Evolutionary conservation across 2,888 invertebrate genomes (phyloP).

Genomic region (Diarsia dahlii): DNA sequence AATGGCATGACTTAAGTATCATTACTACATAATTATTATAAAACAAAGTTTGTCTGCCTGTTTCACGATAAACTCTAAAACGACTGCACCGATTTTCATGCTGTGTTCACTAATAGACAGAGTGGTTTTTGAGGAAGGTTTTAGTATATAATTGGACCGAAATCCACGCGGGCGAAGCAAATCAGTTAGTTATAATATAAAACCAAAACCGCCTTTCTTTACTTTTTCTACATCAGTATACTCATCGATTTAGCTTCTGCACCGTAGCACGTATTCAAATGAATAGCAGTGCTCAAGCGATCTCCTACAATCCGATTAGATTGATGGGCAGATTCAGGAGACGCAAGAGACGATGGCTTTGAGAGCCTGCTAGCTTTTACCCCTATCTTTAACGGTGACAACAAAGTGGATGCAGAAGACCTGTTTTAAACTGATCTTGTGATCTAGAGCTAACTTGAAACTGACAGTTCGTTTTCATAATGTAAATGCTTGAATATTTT

Average conservation of each 20-base stretch:
- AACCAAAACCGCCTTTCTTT: neutral
- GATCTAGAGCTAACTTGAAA: neutral
- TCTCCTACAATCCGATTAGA: constrained; percentile 32
- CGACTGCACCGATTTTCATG: too few species aligned
- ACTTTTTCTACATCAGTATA: neutral
- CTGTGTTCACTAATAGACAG: too few species aligned
- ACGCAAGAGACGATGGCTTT: constrained; percentile 37
- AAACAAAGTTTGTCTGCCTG: too few species aligned
- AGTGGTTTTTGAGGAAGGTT: too few species aligned
- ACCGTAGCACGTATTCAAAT: constrained; percentile 36
- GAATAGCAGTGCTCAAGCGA: constrained; percentile 26
- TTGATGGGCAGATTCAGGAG: constrained; percentile 47
- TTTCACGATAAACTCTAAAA: too few species aligned
- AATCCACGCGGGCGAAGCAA: too few species aligned
- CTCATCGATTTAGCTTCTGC: neutral
- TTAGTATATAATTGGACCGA: too few species aligned
- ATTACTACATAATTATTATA: too few species aligned
- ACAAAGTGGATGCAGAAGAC: neutral
- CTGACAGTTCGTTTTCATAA: neutral
- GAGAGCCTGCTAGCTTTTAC: constrained; percentile 50
- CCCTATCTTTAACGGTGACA: constrained; percentile 18
- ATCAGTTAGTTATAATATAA: neutral
- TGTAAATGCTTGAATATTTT: neutral
- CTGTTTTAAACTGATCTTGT: neutral
- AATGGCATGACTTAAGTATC: neutral